Evolutionary conservation across 2,888 invertebrate species (phyloP).

Genomic region (Leptopilina myrica): DNA sequence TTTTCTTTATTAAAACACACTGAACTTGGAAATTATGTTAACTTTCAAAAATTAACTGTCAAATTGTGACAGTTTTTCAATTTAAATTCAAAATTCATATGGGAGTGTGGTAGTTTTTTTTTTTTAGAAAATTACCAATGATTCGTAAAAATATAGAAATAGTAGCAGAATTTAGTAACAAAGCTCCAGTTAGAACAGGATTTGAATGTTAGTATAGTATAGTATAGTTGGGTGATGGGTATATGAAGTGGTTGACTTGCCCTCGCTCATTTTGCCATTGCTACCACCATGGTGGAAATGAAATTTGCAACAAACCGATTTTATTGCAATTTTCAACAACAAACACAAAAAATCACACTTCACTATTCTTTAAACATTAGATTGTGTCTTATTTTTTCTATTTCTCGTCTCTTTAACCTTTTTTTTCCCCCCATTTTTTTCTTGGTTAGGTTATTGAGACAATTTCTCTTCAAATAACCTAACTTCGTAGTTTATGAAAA

Average conservation of each 20-base stretch:
- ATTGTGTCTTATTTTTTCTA: neutral
- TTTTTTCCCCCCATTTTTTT: neutral
- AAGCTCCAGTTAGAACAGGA: neutral
- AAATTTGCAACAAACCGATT: slow-evolving; percentile 55
- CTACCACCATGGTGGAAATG: slow-evolving; percentile 64
- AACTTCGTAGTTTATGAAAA: neutral
- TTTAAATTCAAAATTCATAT: neutral
- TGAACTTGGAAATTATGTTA: neutral
- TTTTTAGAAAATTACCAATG: neutral
- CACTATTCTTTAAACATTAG: neutral
- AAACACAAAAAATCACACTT: neutral
- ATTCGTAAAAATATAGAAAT: neutral
- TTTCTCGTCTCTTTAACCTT: neutral
- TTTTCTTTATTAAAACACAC: neutral
- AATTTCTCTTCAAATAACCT: slow-evolving; percentile 3
- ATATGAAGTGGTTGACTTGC: slow-evolving; percentile 69
- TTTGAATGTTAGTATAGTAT: slow-evolving; percentile 12
- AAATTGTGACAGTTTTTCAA: neutral
- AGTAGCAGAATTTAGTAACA: slow-evolving; percentile 3
- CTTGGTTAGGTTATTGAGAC: slow-evolving; percentile 3
- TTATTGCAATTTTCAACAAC: slow-evolving; percentile 9
- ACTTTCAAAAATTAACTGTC: neutral
- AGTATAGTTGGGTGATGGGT: slow-evolving; percentile 45
- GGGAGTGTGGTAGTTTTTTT: neutral
- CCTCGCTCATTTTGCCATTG: slow-evolving; percentile 69